Conservation (phyloP, 2,113 vertebrate species). For the Podocnemis expansa region DNA sequence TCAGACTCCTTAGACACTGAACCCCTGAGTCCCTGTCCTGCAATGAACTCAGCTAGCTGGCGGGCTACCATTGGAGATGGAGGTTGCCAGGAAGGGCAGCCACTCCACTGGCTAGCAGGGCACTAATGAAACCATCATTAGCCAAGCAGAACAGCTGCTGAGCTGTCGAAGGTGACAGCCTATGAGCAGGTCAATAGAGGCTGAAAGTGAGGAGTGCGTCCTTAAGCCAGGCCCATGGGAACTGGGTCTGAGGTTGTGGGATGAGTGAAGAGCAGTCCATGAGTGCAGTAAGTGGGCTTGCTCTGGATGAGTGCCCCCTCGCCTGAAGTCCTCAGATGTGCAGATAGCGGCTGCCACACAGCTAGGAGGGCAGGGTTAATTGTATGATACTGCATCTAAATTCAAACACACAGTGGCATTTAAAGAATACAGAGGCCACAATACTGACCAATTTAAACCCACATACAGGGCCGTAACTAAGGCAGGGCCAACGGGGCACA, state of each 20-base stretch:
- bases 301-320: background rate
- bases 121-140: background rate
- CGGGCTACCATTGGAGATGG: background rate
- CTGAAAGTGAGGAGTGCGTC: background rate
- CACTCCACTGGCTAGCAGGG: background rate
- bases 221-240: background rate
- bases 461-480: no score
- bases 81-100: background rate
- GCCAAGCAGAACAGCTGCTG: background rate
- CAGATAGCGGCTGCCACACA: background rate
- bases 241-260: background rate
- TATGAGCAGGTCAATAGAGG: background rate
- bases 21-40: background rate
- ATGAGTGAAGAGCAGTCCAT: background rate
- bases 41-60: background rate
- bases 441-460: background rate
- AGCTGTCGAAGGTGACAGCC: background rate
- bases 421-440: background rate
- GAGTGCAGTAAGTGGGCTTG: background rate
- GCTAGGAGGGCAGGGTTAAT: background rate
- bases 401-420: rapidly evolving
- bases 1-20: background rate
- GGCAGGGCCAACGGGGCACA: no score
- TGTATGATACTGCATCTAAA: background rate
- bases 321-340: background rate